Percentiles rank a stretch among this genome's conserved stretches.
These are phyloP conservation scores for Spilarctia lutea DNA, from an alignment of 2,888 invertebrate species.

Conservation along the genomic window DNA sequence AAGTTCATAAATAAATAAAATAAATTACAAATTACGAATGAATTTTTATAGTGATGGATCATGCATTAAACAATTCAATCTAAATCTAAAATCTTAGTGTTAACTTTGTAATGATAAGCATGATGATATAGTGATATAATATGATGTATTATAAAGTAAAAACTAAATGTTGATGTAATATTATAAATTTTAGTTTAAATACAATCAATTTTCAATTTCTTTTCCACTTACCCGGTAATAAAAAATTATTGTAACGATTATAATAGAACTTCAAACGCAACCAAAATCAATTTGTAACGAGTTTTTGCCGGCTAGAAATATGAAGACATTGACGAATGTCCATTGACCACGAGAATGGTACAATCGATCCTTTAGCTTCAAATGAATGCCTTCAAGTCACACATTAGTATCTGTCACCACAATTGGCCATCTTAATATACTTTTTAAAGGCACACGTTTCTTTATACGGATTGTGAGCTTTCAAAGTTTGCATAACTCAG, in stretches of 20 bases:
- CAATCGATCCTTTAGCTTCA: constrained; percentile 25
- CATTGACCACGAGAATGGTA: constrained; percentile 16
- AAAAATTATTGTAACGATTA: background rate
- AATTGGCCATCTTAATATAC: constrained; percentile 52
- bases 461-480: constrained; percentile 52
- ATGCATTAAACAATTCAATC: too few species aligned
- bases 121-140: too few species aligned
- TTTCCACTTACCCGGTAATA: background rate
- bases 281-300: constrained; percentile 7
- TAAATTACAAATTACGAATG: too few species aligned
- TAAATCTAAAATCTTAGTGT: too few species aligned
- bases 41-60: too few species aligned
- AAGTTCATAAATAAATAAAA: too few species aligned
- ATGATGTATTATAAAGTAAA: too few species aligned
- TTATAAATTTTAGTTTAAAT: too few species aligned
- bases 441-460: constrained; percentile 43
- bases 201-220: background rate
- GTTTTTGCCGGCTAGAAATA: constrained; percentile 1
- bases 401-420: constrained; percentile 59
- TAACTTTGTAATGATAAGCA: too few species aligned
- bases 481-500: constrained; percentile 52
- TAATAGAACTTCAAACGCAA: background rate
- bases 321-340: constrained; percentile 16
- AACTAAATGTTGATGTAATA: too few species aligned
- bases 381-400: constrained; percentile 37